phyloP scores from a whole-genome alignment of 92 coral and sea anemone species.

The Plumapathes pennacea region DNA sequence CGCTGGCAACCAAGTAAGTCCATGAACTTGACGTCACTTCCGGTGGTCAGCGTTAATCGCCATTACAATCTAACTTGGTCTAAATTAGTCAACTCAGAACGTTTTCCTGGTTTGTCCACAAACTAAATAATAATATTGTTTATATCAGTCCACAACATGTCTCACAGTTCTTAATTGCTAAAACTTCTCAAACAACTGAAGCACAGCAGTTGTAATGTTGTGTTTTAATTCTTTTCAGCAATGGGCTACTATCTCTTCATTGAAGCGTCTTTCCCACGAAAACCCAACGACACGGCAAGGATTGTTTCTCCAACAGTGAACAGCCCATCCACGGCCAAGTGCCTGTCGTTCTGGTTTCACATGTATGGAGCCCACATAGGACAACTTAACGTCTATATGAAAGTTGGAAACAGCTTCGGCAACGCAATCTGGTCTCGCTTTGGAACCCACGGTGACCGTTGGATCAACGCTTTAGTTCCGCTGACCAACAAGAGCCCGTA shows the following conservation, averaged over 20 bases:
- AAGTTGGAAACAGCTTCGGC: slow-evolving; percentile 55
- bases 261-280: slow-evolving; percentile 84
- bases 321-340: slow-evolving; percentile 42
- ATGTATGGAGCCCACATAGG: slow-evolving; percentile 97
- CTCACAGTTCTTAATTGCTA: too few relatives aligned
- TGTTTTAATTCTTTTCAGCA: slow-evolving; percentile 64
- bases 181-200: too few relatives aligned
- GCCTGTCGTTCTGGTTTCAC: slow-evolving; percentile 94
- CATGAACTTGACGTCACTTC: too few relatives aligned
- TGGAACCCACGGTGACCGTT: slow-evolving; percentile 89
- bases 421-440: slow-evolving; percentile 81
- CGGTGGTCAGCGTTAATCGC: too few relatives aligned
- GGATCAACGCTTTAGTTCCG: slow-evolving; percentile 77
- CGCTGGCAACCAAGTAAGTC: slow-evolving; percentile 90
- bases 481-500: slow-evolving; percentile 50
- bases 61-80: too few relatives aligned
- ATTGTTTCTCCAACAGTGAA: slow-evolving; percentile 57
- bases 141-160: too few relatives aligned
- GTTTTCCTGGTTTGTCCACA: too few relatives aligned
- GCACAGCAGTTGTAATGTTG: too few relatives aligned
- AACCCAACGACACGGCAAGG: slow-evolving; percentile 90
- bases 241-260: slow-evolving; percentile 88
- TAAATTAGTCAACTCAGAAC: too few relatives aligned
- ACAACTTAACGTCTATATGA: slow-evolving; percentile 68
- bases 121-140: too few relatives aligned